Percentiles rank a stretch among this genome's conserved stretches.
Evolutionary conservation across 2,888 invertebrate species (phyloP).

Genomic region (Melieria crassipennis): DNA sequence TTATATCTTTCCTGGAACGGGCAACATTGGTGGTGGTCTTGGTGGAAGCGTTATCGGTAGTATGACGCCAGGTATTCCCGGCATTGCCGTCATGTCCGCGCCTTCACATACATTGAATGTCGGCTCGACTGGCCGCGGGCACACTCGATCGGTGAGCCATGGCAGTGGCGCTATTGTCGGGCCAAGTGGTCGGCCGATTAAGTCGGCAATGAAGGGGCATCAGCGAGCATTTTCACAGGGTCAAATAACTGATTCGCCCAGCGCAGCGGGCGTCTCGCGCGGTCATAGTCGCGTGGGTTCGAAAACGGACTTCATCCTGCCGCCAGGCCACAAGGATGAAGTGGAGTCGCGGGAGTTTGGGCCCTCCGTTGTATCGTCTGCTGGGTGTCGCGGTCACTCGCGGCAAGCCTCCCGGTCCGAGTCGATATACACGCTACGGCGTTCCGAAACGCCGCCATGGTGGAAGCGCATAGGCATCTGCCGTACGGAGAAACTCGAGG

Average conservation of each 20-base stretch:
- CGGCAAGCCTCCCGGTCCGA: constrained; percentile 90
- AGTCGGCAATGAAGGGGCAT: constrained; percentile 78
- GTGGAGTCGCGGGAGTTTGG: constrained; percentile 72
- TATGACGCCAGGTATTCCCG: constrained; percentile 50
- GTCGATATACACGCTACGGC: constrained; percentile 87
- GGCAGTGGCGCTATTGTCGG: constrained; percentile 73
- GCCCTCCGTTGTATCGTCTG: constrained; percentile 65
- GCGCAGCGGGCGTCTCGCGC: constrained; percentile 58
- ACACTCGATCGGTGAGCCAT: constrained; percentile 86
- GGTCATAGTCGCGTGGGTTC: constrained; percentile 86
- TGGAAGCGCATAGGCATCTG: constrained; percentile 76
- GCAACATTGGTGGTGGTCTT: constrained; percentile 47
- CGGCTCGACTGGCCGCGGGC: constrained; percentile 67
- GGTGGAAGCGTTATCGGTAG: constrained; percentile 46
- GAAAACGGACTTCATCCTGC: constrained; percentile 88
- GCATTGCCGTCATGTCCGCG: constrained; percentile 47
- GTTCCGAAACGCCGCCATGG: constrained; percentile 76
- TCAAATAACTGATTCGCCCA: constrained; percentile 76
- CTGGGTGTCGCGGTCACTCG: constrained; percentile 74
- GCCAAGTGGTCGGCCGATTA: constrained; percentile 74
- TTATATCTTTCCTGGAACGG: constrained; percentile 62
- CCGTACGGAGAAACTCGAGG: constrained; percentile 73
- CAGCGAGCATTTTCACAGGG: constrained; percentile 89
- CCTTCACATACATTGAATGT: constrained; percentile 35
- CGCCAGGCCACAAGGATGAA: constrained; percentile 83